phyloP scores from a whole-genome alignment of 2,797 vertebrate genomes.

The Spinibarbus caldwelli region DNA sequence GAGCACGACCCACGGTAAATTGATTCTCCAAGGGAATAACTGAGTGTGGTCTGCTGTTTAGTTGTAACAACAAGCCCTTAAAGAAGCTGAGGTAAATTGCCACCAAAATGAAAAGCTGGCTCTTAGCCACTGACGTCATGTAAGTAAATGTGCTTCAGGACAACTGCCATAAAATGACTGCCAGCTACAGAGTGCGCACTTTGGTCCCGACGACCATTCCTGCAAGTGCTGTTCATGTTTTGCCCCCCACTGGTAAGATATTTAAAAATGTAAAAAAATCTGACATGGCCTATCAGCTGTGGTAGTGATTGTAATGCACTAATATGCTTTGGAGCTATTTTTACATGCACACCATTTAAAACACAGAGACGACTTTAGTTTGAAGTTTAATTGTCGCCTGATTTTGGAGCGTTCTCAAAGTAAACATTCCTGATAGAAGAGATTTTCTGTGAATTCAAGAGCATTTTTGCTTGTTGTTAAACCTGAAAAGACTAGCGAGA shows the following conservation, averaged over 20 bases:
- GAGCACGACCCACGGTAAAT: constrained; percentile 86
- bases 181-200: constrained; percentile 85
- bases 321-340: neutral
- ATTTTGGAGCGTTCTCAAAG: neutral
- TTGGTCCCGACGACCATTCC: constrained; percentile 83
- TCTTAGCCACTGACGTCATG: constrained; percentile 93
- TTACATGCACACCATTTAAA: neutral
- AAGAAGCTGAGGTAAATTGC: constrained; percentile 86
- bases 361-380: constrained; percentile 4
- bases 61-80: constrained; percentile 83
- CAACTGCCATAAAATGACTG: constrained; percentile 86
- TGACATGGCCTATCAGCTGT: neutral
- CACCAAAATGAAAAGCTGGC: constrained; percentile 90
- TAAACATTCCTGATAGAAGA: constrained; percentile 1
- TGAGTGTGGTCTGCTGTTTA: constrained; percentile 86
- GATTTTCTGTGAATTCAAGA: constrained; percentile 19
- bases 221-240: constrained; percentile 61
- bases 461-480: constrained; percentile 63
- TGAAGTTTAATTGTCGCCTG: neutral
- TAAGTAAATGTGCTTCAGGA: constrained; percentile 91
- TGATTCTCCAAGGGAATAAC: constrained; percentile 88
- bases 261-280: neutral
- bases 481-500: constrained; percentile 52
- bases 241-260: constrained; percentile 51
- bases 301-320: neutral